Conservation (phyloP, 2,797 vertebrate species). For the Phrynocephalus vlangalii region DNA sequence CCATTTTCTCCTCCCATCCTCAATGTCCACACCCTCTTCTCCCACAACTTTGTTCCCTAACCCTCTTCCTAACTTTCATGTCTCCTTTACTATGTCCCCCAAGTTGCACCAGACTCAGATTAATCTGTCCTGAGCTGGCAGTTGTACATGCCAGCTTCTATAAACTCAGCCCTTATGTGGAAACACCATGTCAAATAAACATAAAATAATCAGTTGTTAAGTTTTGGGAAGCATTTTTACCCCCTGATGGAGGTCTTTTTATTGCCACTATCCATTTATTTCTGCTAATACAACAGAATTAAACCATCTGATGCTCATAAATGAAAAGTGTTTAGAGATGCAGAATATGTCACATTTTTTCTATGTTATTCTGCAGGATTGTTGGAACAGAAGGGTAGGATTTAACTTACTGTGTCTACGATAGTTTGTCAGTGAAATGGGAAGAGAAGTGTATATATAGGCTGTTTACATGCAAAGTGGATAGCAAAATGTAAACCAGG, state of each 20-base stretch:
- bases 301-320: background rate
- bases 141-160: background rate
- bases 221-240: background rate
- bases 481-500: constrained; percentile 66
- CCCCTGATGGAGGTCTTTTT: constrained; percentile 1
- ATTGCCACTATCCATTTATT: constrained; percentile 23
- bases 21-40: background rate
- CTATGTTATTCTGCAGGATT: constrained; percentile 7
- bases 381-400: constrained; percentile 9
- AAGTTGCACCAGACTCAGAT: background rate
- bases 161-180: constrained; percentile 1
- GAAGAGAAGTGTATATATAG: constrained; percentile 25
- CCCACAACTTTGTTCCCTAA: background rate
- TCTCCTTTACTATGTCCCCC: background rate
- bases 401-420: constrained; percentile 30
- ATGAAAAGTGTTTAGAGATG: constrained; percentile 7
- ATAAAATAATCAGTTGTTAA: background rate
- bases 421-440: constrained; percentile 34
- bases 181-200: background rate
- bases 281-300: constrained; percentile 25
- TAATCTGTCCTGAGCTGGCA: background rate
- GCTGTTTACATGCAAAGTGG: constrained; percentile 62
- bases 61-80: no score
- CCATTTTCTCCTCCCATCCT: background rate
- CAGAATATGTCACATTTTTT: background rate